Evolutionary conservation across 2,797 vertebrate genomes (phyloP).

Genomic region (Anisognathus igniventris): DNA sequence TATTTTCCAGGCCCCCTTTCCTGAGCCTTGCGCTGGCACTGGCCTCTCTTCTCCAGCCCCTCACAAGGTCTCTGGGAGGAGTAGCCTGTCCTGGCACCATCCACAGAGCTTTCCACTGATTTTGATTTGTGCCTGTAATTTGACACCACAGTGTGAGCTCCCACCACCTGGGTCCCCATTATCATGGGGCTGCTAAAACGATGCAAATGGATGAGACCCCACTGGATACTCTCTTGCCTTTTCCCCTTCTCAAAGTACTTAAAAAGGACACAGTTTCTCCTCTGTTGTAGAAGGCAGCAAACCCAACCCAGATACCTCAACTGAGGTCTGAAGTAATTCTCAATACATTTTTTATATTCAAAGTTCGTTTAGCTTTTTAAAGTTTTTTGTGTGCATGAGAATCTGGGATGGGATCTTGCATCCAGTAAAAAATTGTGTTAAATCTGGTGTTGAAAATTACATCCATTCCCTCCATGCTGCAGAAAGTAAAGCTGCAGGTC

Average conservation of each 20-base stretch:
- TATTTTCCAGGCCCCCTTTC: background rate
- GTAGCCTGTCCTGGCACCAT: background rate
- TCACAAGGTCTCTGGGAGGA: background rate
- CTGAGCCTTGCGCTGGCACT: background rate
- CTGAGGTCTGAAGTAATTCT: background rate
- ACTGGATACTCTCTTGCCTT: background rate
- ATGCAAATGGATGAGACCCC: background rate
- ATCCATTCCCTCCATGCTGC: background rate
- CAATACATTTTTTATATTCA: background rate
- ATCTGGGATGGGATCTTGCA: background rate
- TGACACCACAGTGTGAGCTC: background rate
- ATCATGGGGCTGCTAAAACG: fast-evolving
- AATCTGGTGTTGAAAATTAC: background rate
- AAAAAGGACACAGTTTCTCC: background rate
- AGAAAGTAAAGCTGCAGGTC: background rate
- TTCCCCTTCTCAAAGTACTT: background rate
- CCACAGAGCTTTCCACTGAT: background rate
- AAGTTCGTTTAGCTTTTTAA: background rate
- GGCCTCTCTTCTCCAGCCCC: background rate
- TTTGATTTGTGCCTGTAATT: background rate
- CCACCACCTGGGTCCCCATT: fast-evolving
- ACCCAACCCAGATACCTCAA: background rate
- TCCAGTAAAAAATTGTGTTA: background rate
- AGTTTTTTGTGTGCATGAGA: background rate
- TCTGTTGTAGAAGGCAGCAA: background rate